These are phyloP conservation scores for Sussaba pulchella DNA, from an alignment of 2,888 invertebrate genomes.

Conservation along the genomic window DNA sequence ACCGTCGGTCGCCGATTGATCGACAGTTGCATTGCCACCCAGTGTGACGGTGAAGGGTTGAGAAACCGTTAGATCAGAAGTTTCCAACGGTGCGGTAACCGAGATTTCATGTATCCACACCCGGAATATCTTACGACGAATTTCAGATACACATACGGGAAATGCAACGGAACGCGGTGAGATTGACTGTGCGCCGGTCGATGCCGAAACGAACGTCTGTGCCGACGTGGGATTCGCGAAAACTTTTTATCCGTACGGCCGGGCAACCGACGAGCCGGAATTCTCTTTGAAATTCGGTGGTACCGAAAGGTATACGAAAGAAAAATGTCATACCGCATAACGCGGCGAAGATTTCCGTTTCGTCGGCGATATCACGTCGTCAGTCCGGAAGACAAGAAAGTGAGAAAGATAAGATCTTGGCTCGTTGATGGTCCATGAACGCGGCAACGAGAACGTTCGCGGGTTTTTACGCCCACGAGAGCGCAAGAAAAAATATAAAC, in stretches of 20 bases:
- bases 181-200: slow-evolving; percentile 21
- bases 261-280: slow-evolving; percentile 3
- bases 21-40: not conserved
- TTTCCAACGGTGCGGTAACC: too few relatives aligned
- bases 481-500: slow-evolving; percentile 52
- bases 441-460: slow-evolving; percentile 39
- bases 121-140: slow-evolving; percentile 25
- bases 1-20: too few relatives aligned
- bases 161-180: slow-evolving; percentile 30
- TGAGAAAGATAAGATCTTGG: slow-evolving; percentile 38
- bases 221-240: slow-evolving; percentile 11
- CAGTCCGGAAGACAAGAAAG: slow-evolving; percentile 44
- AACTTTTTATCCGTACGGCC: slow-evolving; percentile 31
- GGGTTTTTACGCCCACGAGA: slow-evolving; percentile 59
- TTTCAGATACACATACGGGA: slow-evolving; percentile 24
- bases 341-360: slow-evolving; percentile 60
- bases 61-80: too few relatives aligned
- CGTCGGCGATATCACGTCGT: slow-evolving; percentile 36
- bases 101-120: too few relatives aligned
- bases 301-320: slow-evolving; percentile 44
- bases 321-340: slow-evolving; percentile 58
- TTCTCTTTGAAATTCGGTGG: slow-evolving; percentile 34
- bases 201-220: not conserved
- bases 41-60: too few relatives aligned
- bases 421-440: slow-evolving; percentile 36